Percentiles rank a stretch among this genome's conserved stretches.
These are phyloP conservation scores for Falco rusticolus DNA, from an alignment of 2,797 vertebrate genomes.

Conservation along the genomic window DNA sequence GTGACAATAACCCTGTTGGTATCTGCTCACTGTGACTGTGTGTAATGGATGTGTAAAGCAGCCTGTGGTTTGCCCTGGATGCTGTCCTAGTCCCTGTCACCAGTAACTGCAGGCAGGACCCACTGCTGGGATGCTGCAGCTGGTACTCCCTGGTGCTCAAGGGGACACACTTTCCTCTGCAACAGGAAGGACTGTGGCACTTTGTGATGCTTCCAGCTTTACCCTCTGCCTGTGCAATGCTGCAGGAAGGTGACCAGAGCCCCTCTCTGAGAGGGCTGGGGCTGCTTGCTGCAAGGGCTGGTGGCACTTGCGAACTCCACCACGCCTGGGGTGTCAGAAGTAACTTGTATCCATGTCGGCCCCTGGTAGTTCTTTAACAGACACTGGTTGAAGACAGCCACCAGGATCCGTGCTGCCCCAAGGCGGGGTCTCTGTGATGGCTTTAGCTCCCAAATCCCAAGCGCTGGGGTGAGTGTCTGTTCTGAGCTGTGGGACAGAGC, in stretches of 20 bases:
- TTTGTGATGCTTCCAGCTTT: not conserved
- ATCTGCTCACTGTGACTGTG: not conserved
- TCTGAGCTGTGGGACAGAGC: not conserved
- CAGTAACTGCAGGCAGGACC: not conserved
- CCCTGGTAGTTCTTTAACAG: not conserved
- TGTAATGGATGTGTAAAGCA: not conserved
- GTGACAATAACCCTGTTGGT: not conserved
- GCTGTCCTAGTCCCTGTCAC: not conserved
- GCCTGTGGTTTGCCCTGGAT: not conserved
- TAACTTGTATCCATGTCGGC: rapidly evolving
- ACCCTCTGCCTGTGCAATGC: not conserved
- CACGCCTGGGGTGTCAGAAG: not conserved
- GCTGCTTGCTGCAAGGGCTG: not conserved
- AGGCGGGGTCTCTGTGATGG: not conserved
- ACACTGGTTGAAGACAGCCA: not conserved
- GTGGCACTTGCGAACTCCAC: not conserved
- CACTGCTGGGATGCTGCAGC: not conserved
- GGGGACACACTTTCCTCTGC: not conserved
- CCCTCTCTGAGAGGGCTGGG: not conserved
- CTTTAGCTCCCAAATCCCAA: not conserved
- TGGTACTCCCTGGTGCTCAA: not conserved
- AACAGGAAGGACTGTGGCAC: not conserved
- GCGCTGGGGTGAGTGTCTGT: too few relatives aligned
- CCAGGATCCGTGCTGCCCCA: not conserved
- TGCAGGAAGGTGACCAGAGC: not conserved